These are phyloP conservation scores for Darevskia mixta DNA, from an alignment of 2,797 vertebrate genomes.

Conservation along the genomic window DNA sequence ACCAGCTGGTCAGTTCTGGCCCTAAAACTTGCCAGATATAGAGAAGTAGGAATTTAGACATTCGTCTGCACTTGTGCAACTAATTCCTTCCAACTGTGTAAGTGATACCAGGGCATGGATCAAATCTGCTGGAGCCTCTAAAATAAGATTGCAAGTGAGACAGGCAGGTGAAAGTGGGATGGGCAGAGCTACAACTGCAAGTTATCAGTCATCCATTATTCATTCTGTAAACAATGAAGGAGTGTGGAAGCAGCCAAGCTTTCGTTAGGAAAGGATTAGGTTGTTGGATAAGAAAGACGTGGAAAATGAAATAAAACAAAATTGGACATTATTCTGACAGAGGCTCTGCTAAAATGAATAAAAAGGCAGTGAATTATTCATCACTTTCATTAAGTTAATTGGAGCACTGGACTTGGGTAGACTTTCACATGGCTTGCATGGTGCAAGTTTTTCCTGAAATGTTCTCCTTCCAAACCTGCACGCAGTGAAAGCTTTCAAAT, in stretches of 20 bases:
- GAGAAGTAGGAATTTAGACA: neutral
- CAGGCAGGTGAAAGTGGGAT: conserved; percentile 51
- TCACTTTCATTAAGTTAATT: conserved; percentile 71
- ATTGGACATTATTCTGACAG: conserved; percentile 56
- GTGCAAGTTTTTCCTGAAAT: conserved; percentile 2
- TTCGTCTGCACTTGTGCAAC: conserved; percentile 23
- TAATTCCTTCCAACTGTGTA: conserved; percentile 52
- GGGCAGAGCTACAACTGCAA: conserved; percentile 58
- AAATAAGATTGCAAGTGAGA: conserved; percentile 57
- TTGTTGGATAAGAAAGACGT: conserved; percentile 71
- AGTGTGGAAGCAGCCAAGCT: conserved; percentile 60
- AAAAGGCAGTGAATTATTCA: conserved; percentile 76
- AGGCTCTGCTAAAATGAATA: conserved; percentile 62
- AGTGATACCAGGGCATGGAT: conserved; percentile 67
- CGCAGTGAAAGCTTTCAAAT: conserved; percentile 30
- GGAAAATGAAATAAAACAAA: conserved; percentile 72
- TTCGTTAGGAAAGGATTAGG: conserved; percentile 62
- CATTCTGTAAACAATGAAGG: conserved; percentile 75
- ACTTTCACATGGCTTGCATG: conserved; percentile 41
- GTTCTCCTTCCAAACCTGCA: neutral
- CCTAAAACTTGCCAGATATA: neutral
- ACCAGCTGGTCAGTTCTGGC: neutral
- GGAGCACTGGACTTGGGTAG: conserved; percentile 32
- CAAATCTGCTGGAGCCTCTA: conserved; percentile 57
- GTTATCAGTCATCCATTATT: conserved; percentile 78